Evolutionary conservation across 2,888 invertebrate genomes (phyloP), one percentile per base, ranked within the genome.

Genomic region (Rhagonycha lutea): DNA sequence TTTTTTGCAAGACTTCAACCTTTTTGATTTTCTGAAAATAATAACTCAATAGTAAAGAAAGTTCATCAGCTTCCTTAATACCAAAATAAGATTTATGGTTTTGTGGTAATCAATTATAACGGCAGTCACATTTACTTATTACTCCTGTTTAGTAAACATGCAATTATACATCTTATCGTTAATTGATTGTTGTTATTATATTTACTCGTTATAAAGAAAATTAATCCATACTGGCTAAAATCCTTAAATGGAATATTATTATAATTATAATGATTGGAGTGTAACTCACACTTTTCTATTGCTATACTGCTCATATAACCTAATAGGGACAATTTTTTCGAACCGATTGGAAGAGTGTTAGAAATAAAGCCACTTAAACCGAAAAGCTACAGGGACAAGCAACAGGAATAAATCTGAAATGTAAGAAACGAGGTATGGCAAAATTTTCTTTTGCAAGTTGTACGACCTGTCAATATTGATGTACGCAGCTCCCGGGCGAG

Each of bases 381-480:
- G 47, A 47, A 47, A 47, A 47, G 47, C n/a, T n/a, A n/a, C n/a
- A n/a, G 28, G 28, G 28, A 28, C 28, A 28, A 28, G 28, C 8
- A 61, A 61, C n/a, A 18, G 12, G 23, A 62, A 28, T 47, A 69
- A 69, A 60, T 47, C 62, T 68, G 78, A 78, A 71, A 76, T 80
- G 79, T 80, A 80, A 70, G 79, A 80, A 79, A 68, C 32, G 61
- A 82, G 80, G 80, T 81, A 81, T 79, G 79, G 79, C 75, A 79
- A 82, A 82, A 82, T 82, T 81, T 81, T 72, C 78, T 78, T 79
- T 79, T 73, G 78, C 79, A 76, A 78, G 78, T 79, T 24, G 63
- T 65, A 61, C 63, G 73, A 82, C 79, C 82, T 83, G 82, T 82
- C 82, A 81, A 81, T 81, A 81, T 78, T 81, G 82, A 82, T 82